phyloP scores from a whole-genome alignment of 2,888 invertebrate genomes.

The Aphidius colemani region DNA sequence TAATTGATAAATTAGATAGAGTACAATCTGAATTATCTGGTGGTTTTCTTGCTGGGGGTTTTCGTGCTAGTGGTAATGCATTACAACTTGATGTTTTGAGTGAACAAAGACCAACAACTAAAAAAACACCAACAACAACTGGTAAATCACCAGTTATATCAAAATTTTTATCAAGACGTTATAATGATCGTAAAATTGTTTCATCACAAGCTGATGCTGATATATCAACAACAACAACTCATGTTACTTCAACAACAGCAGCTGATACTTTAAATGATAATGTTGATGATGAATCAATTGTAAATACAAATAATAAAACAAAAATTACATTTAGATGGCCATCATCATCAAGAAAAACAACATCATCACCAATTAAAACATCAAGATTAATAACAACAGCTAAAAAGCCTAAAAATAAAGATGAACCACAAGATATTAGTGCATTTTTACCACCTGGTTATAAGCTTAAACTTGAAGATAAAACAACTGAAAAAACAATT shows the following conservation, averaged over 20 bases:
- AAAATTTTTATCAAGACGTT: slow-evolving; percentile 52
- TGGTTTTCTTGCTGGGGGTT: slow-evolving; percentile 74
- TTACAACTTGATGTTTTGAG: slow-evolving; percentile 65
- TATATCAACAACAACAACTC: slow-evolving; percentile 27
- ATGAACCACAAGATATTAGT: slow-evolving; percentile 61
- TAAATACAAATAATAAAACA: slow-evolving; percentile 13
- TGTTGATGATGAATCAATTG: slow-evolving; percentile 13
- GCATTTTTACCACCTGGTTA: slow-evolving; percentile 70
- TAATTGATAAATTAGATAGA: slow-evolving; percentile 83
- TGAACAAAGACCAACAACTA: slow-evolving; percentile 66
- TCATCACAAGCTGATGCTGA: slow-evolving; percentile 33
- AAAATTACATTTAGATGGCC: slow-evolving; percentile 34
- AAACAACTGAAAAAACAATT: slow-evolving; percentile 52
- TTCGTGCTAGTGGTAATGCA: slow-evolving; percentile 71
- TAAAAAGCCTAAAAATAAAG: slow-evolving; percentile 7
- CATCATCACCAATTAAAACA: slow-evolving; percentile 16
- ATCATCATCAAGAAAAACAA: slow-evolving; percentile 28
- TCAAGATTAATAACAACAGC: slow-evolving; percentile 13
- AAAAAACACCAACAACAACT: slow-evolving; percentile 62
- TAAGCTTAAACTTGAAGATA: slow-evolving; percentile 58
- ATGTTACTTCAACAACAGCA: slow-evolving; percentile 30
- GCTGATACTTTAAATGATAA: slow-evolving; percentile 10
- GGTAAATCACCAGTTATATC: slow-evolving; percentile 59
- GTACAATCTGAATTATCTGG: slow-evolving; percentile 84
- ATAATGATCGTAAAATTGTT: slow-evolving; percentile 44